A percentile compares a stretch with the other conserved stretches of the same genome.
phyloP scores from a whole-genome alignment of 2,113 vertebrate genomes.

The Campylomormyrus tamandua region DNA sequence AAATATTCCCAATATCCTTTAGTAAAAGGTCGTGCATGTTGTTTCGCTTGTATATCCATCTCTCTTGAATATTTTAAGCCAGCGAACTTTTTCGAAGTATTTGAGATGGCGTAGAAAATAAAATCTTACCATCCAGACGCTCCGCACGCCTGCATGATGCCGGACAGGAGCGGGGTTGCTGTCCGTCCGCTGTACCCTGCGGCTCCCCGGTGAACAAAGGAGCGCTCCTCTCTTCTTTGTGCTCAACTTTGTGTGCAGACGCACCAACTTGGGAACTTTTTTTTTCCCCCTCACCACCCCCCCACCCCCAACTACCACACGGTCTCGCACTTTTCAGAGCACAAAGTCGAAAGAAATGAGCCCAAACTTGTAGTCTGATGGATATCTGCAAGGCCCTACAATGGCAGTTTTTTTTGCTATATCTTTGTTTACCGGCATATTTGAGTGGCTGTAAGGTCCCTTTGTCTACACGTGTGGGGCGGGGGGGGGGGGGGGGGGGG shows the following conservation, averaged over 20 bases:
- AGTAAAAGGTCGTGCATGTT: neutral
- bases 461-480: constrained; percentile 40
- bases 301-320: neutral
- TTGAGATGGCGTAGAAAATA: neutral
- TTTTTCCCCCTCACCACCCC: neutral
- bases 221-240: constrained; percentile 30
- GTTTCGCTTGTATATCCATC: neutral
- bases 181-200: constrained; percentile 28
- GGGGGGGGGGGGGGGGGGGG: no score
- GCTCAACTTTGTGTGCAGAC: constrained; percentile 32
- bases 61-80: neutral
- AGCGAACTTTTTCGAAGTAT: neutral
- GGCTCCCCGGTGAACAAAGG: constrained; percentile 54
- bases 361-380: neutral
- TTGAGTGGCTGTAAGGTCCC: constrained; percentile 40
- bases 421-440: constrained; percentile 18
- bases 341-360: neutral
- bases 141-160: neutral
- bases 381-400: neutral
- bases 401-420: neutral
- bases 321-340: neutral
- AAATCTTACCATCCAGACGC: neutral
- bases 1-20: neutral
- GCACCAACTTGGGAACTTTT: constrained; percentile 33
- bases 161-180: neutral